Conservation (phyloP, 1,140 invertebrate species). For the Atta texana region DNA sequence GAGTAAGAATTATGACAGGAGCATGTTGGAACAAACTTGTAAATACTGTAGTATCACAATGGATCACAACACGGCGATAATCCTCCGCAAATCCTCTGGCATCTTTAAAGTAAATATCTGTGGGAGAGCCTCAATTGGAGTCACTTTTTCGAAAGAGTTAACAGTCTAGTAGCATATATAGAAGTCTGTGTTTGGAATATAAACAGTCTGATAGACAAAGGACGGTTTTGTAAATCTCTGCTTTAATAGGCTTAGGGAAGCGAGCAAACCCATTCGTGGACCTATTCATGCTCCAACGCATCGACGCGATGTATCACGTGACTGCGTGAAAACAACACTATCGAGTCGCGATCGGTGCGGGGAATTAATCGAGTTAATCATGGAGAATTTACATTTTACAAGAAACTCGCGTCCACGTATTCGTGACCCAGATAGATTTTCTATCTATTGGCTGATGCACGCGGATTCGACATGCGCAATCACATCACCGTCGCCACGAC, state of each 20-base stretch:
- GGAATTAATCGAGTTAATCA: constrained; percentile 67
- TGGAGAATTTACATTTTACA: constrained; percentile 72
- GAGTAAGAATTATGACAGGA: no score
- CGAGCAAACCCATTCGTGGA: background rate
- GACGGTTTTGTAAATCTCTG: background rate
- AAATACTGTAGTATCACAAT: no score
- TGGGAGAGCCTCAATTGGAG: no score
- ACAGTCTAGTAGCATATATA: no score
- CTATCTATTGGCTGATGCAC: background rate
- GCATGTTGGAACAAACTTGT: no score
- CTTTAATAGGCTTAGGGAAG: background rate
- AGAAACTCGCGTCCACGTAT: background rate
- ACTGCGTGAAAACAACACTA: constrained; percentile 41
- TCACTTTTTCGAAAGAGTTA: no score
- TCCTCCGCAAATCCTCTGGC: no score
- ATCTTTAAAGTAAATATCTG: no score
- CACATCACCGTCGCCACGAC: constrained; percentile 22
- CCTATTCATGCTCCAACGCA: no score
- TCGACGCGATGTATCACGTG: background rate
- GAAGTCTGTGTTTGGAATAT: background rate
- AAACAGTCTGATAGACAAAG: background rate
- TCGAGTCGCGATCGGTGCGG: background rate
- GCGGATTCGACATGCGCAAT: constrained; percentile 50
- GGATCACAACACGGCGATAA: no score
- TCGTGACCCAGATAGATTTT: constrained; percentile 31